These are phyloP conservation scores for Colletes latitarsis DNA, from an alignment of 1,140 invertebrate species.

Conservation along the genomic window DNA sequence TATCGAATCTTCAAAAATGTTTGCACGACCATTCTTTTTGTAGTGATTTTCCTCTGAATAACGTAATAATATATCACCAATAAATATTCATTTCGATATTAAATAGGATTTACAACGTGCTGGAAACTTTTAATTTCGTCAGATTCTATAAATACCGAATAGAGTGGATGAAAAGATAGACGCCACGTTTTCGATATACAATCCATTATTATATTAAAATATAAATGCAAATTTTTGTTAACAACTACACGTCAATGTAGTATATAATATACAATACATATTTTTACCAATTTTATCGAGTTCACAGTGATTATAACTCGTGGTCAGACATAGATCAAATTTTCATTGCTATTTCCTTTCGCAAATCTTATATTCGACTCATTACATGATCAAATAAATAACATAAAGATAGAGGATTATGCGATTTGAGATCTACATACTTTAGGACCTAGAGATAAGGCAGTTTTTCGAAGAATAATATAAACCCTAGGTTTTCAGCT, in stretches of 20 bases:
- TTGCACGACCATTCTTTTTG: background rate
- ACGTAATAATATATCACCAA: no score
- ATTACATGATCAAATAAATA: conserved; percentile 17
- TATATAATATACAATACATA: conserved; percentile 77
- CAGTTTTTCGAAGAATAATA: conserved; percentile 33
- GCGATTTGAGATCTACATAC: background rate
- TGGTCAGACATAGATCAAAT: background rate
- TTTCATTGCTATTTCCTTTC: background rate
- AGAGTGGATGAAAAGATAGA: conserved; percentile 40
- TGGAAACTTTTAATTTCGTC: background rate
- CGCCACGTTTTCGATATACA: conserved; percentile 14
- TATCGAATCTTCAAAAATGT: no score
- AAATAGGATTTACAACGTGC: background rate
- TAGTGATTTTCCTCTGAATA: background rate
- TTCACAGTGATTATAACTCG: conserved; percentile 20
- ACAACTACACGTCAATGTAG: conserved; percentile 59
- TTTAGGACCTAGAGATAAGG: conserved; percentile 22
- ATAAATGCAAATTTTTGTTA: conserved; percentile 73
- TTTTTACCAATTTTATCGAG: conserved; percentile 55
- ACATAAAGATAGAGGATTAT: background rate
- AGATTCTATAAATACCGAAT: background rate
- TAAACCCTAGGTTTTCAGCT: conserved; percentile 20
- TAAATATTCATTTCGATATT: background rate
- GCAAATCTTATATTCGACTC: background rate
- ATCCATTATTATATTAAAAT: conserved; percentile 75